phyloP scores from a whole-genome alignment of 2,797 vertebrate species.

The Sebastes nivosus region DNA sequence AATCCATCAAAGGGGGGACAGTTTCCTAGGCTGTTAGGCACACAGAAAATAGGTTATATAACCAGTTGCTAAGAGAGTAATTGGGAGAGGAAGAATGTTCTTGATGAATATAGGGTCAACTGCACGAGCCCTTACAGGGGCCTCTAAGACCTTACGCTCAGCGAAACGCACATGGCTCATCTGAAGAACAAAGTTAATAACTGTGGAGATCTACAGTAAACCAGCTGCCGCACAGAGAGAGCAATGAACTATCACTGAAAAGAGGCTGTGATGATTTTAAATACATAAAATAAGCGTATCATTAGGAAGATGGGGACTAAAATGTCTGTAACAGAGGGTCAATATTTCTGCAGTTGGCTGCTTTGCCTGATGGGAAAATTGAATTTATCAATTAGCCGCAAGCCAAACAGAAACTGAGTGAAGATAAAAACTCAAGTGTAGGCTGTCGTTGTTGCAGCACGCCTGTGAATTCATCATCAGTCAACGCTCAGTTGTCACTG shows the following conservation, averaged over 20 bases:
- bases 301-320: not conserved
- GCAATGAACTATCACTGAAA: not conserved
- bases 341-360: not conserved
- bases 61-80: slow-evolving; percentile 50
- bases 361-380: not conserved
- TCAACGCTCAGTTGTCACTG: slow-evolving; percentile 7
- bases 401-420: not conserved
- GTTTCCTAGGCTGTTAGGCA: slow-evolving; percentile 34
- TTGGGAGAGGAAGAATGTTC: slow-evolving; percentile 33
- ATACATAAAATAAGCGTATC: not conserved
- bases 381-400: not conserved
- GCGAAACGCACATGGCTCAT: not conserved
- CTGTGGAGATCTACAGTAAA: not conserved
- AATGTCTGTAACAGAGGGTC: not conserved
- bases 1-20: slow-evolving; percentile 37
- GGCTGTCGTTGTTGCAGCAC: not conserved
- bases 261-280: not conserved
- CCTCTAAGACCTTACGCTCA: not conserved
- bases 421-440: not conserved
- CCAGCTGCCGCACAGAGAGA: not conserved
- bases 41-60: slow-evolving; percentile 66
- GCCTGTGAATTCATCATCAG: slow-evolving; percentile 21
- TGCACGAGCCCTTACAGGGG: slow-evolving; percentile 12
- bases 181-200: slow-evolving; percentile 1
- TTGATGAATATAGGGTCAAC: slow-evolving; percentile 13